Base-by-base conservation (phyloP, 2,113 vertebrate species). In the Orthonyx spaldingii region DNA sequence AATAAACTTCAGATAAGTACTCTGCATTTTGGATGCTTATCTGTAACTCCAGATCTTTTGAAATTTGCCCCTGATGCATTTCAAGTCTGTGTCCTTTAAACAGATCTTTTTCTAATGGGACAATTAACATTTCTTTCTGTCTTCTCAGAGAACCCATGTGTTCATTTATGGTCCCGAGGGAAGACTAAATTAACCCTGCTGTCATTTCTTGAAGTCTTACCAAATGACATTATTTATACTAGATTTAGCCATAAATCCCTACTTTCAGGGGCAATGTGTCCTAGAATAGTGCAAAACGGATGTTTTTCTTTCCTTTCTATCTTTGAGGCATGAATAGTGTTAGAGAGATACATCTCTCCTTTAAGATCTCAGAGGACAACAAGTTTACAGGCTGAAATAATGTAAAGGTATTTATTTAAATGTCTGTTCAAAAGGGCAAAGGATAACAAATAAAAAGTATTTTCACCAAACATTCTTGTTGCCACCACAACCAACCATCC, bases 151-250 rank as follows among this genome's bases (percentile, higher is more conserved):
- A 85, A 82, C 30, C 37, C 52, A 21, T 64, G 41, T 64, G 7
- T 49, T 92, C 68, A 33, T 82, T 71, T 64, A 13, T 41, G 28
- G 76, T 89, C 83, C 64, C 37, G 3, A 21, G 53, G 69, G 61
- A 90, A 86, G 16, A 27, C 49, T 89, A 75, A 92, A 46, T 94
- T 91, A 84, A 94, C 68, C 80, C 49, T 53, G 30, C 53, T 84
- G 74, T 76, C 78, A 53, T 83, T 93, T 90, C 39, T 56, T 84
- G 86, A 95, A 89, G 64, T 87, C 84, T 93, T 81, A 89, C 68
- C 72, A 87, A 90, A 78, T 89, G 32, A 57, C 56, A 76, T 46
- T 95, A 79, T 95, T 93, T 96, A 55, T 89, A 72, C 65, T 84
- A 92, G 57, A 68, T 84, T 86, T 93, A 94, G 57, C 37, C 15